Evolutionary conservation across 2,888 invertebrate genomes (phyloP).

Genomic region (Scotopteryx bipunctaria): DNA sequence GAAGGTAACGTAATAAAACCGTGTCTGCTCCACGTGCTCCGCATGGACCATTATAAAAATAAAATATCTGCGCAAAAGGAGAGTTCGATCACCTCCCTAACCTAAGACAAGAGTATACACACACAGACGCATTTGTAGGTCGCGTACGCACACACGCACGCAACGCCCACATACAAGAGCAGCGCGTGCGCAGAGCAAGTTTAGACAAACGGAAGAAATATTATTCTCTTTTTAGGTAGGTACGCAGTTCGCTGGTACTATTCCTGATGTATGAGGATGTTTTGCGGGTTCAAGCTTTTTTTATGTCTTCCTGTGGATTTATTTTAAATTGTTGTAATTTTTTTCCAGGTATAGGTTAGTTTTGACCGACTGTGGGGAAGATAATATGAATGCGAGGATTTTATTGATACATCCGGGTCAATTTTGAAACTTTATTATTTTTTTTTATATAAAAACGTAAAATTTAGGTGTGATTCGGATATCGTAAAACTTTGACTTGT

Average conservation of each 20-base stretch:
- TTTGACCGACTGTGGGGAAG: too few species aligned
- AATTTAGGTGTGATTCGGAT: too few species aligned
- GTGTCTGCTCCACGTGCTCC: constrained; percentile 68
- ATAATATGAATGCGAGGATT: too few species aligned
- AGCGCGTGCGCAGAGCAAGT: constrained; percentile 80
- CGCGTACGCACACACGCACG: constrained; percentile 48
- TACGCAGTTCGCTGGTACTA: constrained; percentile 46
- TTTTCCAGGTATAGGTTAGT: too few species aligned
- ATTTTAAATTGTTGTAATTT: not conserved
- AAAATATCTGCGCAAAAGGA: constrained; percentile 77
- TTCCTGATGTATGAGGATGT: constrained; percentile 31
- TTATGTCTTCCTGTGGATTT: constrained; percentile 5
- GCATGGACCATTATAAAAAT: constrained; percentile 76
- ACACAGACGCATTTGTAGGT: constrained; percentile 57
- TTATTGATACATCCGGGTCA: too few species aligned
- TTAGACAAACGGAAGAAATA: constrained; percentile 83
- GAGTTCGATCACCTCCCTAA: constrained; percentile 83
- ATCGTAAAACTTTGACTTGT: not conserved
- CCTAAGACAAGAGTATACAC: constrained; percentile 81
- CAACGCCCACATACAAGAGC: constrained; percentile 57
- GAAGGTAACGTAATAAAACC: constrained; percentile 72
- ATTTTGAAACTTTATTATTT: too few species aligned
- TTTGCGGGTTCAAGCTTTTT: constrained; percentile 16
- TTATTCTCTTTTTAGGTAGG: constrained; percentile 80
- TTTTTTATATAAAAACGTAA: not conserved